These are phyloP conservation scores for Tenebrio molitor DNA, from an alignment of 1,140 invertebrate species.

Conservation along the genomic window DNA sequence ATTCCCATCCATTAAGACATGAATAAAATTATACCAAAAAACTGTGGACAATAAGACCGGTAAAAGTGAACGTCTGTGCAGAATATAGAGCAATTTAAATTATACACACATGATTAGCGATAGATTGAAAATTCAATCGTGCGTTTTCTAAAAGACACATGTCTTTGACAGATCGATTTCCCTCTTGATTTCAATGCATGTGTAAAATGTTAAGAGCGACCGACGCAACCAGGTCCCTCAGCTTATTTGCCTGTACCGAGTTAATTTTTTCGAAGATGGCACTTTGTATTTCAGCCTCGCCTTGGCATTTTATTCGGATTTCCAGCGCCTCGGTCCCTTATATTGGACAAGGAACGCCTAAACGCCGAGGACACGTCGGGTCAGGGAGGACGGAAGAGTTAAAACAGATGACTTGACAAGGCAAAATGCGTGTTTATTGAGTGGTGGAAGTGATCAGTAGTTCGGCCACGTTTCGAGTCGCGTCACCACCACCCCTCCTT, in stretches of 20 bases:
- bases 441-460: constrained; percentile 51
- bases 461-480: constrained; percentile 51
- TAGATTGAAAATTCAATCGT: constrained; percentile 46
- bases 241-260: constrained; percentile 5
- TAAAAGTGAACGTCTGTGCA: background rate
- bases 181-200: constrained; percentile 33
- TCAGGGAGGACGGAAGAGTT: constrained; percentile 38
- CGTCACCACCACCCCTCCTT: constrained; percentile 48
- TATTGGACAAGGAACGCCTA: constrained; percentile 15
- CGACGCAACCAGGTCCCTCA: background rate
- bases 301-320: constrained; percentile 9
- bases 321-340: background rate
- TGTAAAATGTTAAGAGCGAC: constrained; percentile 12
- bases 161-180: constrained; percentile 45
- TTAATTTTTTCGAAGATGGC: constrained; percentile 6
- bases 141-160: constrained; percentile 42
- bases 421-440: constrained; percentile 53
- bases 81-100: constrained; percentile 43
- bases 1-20: too few relatives aligned
- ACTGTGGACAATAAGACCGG: background rate
- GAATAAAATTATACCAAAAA: too few relatives aligned
- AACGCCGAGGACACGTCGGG: constrained; percentile 24
- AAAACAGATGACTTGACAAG: constrained; percentile 50
- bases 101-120: constrained; percentile 44
- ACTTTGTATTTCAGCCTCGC: constrained; percentile 6